phyloP scores from a whole-genome alignment of 1,140 invertebrate species.

The Drosophila takahashii region DNA sequence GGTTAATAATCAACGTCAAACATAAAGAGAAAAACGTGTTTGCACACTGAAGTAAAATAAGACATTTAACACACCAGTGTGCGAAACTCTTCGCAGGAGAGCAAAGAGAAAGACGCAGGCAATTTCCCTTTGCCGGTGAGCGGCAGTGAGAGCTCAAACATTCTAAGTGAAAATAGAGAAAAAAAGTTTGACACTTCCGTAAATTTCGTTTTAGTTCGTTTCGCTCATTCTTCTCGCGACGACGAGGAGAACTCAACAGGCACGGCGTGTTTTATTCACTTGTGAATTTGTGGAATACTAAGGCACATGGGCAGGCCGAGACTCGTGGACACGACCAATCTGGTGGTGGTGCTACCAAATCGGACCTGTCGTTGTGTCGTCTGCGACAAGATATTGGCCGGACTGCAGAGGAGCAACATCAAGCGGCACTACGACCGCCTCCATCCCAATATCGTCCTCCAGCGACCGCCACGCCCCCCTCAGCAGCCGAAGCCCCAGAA shows the following conservation, averaged over 20 bases:
- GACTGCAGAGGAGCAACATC: conserved; percentile 2
- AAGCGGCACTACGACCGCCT: conserved; percentile 13
- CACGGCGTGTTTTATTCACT: not conserved
- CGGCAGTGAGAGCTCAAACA: not conserved
- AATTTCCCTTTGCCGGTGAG: not conserved
- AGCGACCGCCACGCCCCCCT: not conserved
- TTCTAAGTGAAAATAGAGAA: not conserved
- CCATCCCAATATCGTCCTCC: conserved; percentile 13
- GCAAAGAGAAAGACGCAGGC: not conserved
- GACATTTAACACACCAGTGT: not conserved
- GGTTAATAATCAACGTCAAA: not conserved
- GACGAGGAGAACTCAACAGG: not conserved
- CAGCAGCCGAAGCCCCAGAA: not conserved
- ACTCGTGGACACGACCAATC: conserved; percentile 5
- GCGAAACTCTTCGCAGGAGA: conserved; percentile 2
- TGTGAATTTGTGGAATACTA: not conserved
- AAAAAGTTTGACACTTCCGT: conserved; percentile 6
- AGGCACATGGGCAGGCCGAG: conserved; percentile 6
- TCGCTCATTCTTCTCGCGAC: conserved; percentile 2
- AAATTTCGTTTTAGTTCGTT: conserved; percentile 1
- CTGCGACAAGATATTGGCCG: not conserved
- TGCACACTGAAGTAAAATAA: not conserved
- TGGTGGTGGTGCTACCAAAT: conserved; percentile 4
- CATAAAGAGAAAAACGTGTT: not conserved
- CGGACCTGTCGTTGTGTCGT: too few species aligned